These are phyloP conservation scores for Lasioglossum zephyrum DNA, from an alignment of 2,888 invertebrate genomes.

Conservation along the genomic window DNA sequence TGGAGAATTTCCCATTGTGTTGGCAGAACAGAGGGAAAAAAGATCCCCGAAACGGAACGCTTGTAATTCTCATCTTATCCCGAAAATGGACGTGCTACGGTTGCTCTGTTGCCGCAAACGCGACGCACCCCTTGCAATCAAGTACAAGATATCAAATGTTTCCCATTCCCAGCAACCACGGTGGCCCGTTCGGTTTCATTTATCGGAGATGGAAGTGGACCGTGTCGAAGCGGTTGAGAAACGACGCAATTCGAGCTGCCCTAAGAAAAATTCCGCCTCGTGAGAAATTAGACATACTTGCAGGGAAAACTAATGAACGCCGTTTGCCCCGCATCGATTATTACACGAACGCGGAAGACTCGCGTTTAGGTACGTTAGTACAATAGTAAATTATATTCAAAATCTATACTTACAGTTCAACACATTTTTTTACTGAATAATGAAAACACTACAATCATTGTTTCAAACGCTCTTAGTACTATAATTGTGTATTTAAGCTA, in stretches of 20 bases:
- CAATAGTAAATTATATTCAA: no score
- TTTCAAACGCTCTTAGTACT: neutral
- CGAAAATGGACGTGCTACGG: slow-evolving; percentile 73
- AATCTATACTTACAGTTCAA: neutral
- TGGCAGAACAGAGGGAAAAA: slow-evolving; percentile 57
- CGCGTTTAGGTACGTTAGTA: neutral
- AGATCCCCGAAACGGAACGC: slow-evolving; percentile 68
- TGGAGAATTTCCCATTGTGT: slow-evolving; percentile 69
- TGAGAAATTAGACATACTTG: slow-evolving; percentile 42
- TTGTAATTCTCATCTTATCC: slow-evolving; percentile 79
- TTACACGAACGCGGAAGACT: neutral
- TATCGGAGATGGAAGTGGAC: slow-evolving; percentile 69
- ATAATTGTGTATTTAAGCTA: neutral
- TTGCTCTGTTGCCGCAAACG: slow-evolving; percentile 62
- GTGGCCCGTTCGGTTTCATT: slow-evolving; percentile 63
- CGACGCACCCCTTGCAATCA: slow-evolving; percentile 74
- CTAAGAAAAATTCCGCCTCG: slow-evolving; percentile 1
- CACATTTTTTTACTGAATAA: neutral
- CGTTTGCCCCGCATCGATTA: neutral
- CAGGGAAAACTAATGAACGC: neutral
- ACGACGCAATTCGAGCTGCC: slow-evolving; percentile 47
- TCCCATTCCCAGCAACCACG: slow-evolving; percentile 46
- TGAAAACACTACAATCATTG: neutral
- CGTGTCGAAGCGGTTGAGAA: slow-evolving; percentile 54
- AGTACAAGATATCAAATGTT: slow-evolving; percentile 75